phyloP scores from a whole-genome alignment of 2,113 vertebrate genomes.

The Hippocampus comes region DNA sequence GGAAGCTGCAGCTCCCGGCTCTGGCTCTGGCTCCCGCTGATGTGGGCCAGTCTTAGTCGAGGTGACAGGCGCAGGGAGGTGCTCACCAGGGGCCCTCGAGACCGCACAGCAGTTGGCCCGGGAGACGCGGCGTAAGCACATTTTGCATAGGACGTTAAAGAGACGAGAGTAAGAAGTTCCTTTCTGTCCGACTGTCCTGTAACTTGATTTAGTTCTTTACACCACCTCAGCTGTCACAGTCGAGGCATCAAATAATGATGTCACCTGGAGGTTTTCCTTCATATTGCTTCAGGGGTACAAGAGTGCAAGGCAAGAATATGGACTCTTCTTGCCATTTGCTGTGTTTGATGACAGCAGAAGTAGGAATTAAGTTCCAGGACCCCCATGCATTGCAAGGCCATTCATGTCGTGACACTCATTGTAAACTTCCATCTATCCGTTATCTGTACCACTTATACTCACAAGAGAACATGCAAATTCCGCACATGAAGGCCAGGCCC shows the following conservation, averaged over 20 bases:
- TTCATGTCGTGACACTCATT: neutral
- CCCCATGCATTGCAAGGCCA: neutral
- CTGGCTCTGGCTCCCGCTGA: slow-evolving; percentile 55
- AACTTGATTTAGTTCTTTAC: slow-evolving; percentile 51
- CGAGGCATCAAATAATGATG: slow-evolving; percentile 61
- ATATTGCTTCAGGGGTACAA: slow-evolving; percentile 54
- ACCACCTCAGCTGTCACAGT: slow-evolving; percentile 47
- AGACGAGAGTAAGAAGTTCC: slow-evolving; percentile 38
- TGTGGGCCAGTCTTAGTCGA: slow-evolving; percentile 54
- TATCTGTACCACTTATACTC: too few relatives aligned
- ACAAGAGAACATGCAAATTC: too few relatives aligned
- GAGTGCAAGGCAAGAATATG: slow-evolving; percentile 5
- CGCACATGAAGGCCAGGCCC: too few relatives aligned
- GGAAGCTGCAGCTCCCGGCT: slow-evolving; percentile 43
- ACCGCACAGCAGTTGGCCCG: slow-evolving; percentile 54
- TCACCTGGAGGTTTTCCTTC: slow-evolving; percentile 41
- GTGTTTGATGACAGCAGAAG: neutral
- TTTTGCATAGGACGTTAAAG: slow-evolving; percentile 57
- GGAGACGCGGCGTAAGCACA: slow-evolving; percentile 67
- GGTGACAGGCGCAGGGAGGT: slow-evolving; percentile 67
- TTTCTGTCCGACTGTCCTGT: slow-evolving; percentile 30
- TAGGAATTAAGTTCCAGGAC: neutral
- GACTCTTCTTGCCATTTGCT: neutral
- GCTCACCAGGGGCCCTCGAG: slow-evolving; percentile 59
- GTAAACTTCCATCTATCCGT: too few relatives aligned